A percentile compares a stretch with the other conserved stretches of the same genome.
These are phyloP conservation scores for Scelioninae gen. 1 DNA, from an alignment of 2,888 invertebrate genomes.

Conservation along the genomic window DNA sequence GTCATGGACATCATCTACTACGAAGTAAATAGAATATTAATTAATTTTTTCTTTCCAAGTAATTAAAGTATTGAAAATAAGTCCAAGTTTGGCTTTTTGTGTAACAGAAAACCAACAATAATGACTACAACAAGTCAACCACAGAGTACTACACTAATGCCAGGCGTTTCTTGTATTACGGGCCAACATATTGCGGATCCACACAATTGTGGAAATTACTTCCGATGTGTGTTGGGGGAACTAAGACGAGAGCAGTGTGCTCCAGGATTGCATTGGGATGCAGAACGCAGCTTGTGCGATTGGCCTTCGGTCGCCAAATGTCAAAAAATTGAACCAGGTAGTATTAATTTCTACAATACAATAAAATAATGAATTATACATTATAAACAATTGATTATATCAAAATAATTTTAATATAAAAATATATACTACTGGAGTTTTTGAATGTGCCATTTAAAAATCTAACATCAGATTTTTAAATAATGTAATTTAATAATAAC, in stretches of 20 bases:
- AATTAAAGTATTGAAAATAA: too few species aligned
- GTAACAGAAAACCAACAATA: conserved; percentile 40
- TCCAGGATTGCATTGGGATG: conserved; percentile 92
- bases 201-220: conserved; percentile 90
- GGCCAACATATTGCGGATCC: conserved; percentile 87
- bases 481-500: too few species aligned
- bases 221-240: conserved; percentile 90
- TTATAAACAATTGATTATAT: too few species aligned
- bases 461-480: too few species aligned
- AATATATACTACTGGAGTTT: too few species aligned
- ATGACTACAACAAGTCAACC: conserved; percentile 82
- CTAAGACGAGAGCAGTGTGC: conserved; percentile 90
- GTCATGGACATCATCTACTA: conserved; percentile 72
- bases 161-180: conserved; percentile 81
- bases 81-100: not conserved
- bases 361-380: too few species aligned
- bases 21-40: conserved; percentile 25
- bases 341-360: conserved; percentile 56
- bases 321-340: conserved; percentile 79
- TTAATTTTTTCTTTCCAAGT: not conserved
- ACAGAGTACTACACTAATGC: conserved; percentile 79
- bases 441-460: too few species aligned
- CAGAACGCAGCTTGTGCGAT: conserved; percentile 88
- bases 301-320: conserved; percentile 92
- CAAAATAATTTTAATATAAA: too few species aligned